Conservation (phyloP, 64 coral and sea anemone genomes). For the Acropora tenuis region DNA sequence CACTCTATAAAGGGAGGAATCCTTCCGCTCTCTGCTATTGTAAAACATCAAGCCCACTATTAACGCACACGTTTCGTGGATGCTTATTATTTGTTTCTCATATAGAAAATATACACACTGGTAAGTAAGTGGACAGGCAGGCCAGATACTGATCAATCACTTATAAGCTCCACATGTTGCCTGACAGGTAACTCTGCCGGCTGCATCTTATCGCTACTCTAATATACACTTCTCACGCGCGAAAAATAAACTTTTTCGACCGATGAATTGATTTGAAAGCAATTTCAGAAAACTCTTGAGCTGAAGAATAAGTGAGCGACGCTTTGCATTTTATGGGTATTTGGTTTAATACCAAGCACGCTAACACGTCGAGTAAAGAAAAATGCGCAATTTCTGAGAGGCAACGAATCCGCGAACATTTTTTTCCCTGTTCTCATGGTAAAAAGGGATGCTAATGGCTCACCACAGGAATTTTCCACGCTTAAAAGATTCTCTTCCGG, state of each 20-base stretch:
- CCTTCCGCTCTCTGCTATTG: background rate
- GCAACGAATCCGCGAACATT: too few species aligned
- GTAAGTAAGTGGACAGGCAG: background rate
- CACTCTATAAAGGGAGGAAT: background rate
- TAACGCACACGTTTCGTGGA: background rate
- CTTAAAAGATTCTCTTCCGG: background rate
- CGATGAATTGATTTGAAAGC: background rate
- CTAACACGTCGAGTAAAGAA: too few species aligned
- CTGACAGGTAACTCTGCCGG: background rate
- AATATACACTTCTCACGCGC: conserved; percentile 25
- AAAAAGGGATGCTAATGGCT: background rate
- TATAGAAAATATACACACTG: background rate
- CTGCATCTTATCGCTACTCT: conserved; percentile 11
- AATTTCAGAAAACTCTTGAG: background rate
- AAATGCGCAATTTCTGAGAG: too few species aligned
- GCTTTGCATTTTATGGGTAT: background rate
- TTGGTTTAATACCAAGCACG: too few species aligned
- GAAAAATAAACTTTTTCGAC: background rate
- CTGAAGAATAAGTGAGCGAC: background rate
- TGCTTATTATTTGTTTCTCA: background rate
- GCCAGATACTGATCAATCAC: conserved; percentile 12
- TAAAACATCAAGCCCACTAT: too few species aligned
- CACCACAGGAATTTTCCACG: background rate
- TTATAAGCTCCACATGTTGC: background rate
- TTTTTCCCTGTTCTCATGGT: too few species aligned